A percentile compares a stretch with the other conserved stretches of the same genome.
phyloP scores from a whole-genome alignment of 2,888 invertebrate species.

The Lithophane socia region DNA sequence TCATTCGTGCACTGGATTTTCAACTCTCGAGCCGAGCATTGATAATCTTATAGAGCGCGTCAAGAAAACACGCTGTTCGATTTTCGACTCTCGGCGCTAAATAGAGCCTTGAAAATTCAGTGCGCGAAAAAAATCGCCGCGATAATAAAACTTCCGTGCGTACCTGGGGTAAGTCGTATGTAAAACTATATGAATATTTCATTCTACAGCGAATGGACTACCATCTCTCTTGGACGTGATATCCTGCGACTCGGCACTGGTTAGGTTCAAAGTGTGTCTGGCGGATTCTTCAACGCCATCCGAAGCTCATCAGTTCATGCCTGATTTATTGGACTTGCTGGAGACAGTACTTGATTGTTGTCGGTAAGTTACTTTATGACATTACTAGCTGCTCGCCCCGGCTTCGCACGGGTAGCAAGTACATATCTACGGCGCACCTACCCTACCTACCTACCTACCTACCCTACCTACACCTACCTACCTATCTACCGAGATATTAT shows the following conservation, averaged over 20 bases:
- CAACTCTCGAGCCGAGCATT: not conserved
- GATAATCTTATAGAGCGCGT: not conserved
- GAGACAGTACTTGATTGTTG: slow-evolving; percentile 92
- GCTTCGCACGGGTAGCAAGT: no score
- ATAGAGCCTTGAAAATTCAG: not conserved
- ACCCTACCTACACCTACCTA: no score
- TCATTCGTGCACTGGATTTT: no score
- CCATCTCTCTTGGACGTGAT: slow-evolving; percentile 94
- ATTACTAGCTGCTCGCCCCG: no score
- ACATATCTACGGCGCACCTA: no score
- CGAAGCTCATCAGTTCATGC: slow-evolving; percentile 92
- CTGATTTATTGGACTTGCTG: slow-evolving; percentile 92
- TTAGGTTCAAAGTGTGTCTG: slow-evolving; percentile 93
- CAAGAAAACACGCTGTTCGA: not conserved
- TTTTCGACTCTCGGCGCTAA: not conserved
- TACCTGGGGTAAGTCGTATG: no score
- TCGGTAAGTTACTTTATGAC: slow-evolving; percentile 80
- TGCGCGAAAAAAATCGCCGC: not conserved
- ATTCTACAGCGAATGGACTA: slow-evolving; percentile 81
- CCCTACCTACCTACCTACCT: no score
- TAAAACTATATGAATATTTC: not conserved
- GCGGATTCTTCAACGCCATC: slow-evolving; percentile 81
- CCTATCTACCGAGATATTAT: no score
- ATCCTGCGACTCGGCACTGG: slow-evolving; percentile 94
- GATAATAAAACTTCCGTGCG: not conserved